Conservation (phyloP, 1,140 invertebrate species). For the Cydia amplana region DNA sequence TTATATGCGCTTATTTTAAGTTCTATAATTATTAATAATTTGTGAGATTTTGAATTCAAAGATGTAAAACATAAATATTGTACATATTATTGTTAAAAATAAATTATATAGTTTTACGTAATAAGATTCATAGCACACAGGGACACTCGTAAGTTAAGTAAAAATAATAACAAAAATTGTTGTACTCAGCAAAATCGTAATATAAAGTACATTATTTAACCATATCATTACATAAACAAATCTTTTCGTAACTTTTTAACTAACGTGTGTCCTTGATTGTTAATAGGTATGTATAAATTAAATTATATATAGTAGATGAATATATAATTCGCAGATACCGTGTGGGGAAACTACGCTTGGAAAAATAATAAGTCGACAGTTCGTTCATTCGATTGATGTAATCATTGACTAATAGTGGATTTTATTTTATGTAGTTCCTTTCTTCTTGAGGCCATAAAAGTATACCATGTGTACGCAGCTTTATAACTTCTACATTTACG, state of each 20-base stretch:
- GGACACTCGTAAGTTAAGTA: neutral
- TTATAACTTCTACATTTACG: neutral
- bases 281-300: constrained; percentile 44
- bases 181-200: too few relatives aligned
- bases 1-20: constrained; percentile 15
- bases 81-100: constrained; percentile 63
- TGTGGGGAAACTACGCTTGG: constrained; percentile 79
- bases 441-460: constrained; percentile 33
- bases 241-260: neutral
- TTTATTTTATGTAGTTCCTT: constrained; percentile 74
- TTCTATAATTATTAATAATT: constrained; percentile 34
- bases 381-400: constrained; percentile 59
- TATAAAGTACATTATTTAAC: neutral
- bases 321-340: constrained; percentile 62
- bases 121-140: neutral
- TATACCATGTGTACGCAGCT: constrained; percentile 2
- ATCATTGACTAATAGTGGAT: constrained; percentile 58
- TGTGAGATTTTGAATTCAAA: constrained; percentile 16
- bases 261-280: constrained; percentile 21
- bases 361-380: constrained; percentile 69
- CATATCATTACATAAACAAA: neutral
- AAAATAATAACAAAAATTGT: neutral
- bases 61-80: constrained; percentile 46
- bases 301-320: constrained; percentile 39
- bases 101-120: constrained; percentile 9